Evolutionary conservation across 2,797 vertebrate species (phyloP), one percentile per base, ranked within the genome.

Genomic region (Pipistrellus nathusii): DNA sequence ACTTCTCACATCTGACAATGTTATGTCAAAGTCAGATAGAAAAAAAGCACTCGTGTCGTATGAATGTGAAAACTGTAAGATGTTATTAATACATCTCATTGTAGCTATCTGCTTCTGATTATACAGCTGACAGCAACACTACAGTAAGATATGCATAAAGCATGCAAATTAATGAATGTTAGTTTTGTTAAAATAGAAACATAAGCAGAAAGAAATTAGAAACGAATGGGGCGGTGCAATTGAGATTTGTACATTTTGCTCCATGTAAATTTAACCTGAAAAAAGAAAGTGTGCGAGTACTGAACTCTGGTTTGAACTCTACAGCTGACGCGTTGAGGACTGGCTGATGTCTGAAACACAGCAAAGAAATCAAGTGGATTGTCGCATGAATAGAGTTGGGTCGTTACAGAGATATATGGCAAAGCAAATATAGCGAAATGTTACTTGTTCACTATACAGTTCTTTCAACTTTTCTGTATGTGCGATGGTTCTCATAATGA

Each of bases 121-220:
- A 48, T 1, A 66, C 25, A 83, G 21, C 18, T 73, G 17, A 83
- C 11, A 46, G 18, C 44, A 20, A 80, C 21, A 51, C 20, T 93
- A 53, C 0, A 71, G 20, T 32, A 59, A 72, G 44, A 48, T 30
- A 69, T 25, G n/a, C 10, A 51, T 68, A 38, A 35, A 48, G 32
- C 6, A 44, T 38, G 30, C 3, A 82, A 53, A 83, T 73, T 77
- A 27, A 90, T 80, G 27, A 76, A 48, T 55, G 5, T 76, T 84
- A 44, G 32, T 66, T 96, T 94, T 75, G 78, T 55, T 90, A 85
- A 95, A 90, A 44, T 80, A 76, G 73, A 92, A 85, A 57, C 14
- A 57, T 55, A 82, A 66, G 10, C 17, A 46, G n/a, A 90, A 66
- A 53, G 25, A 46, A 83, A 75, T 82, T 80, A 82, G 38, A 92